A percentile compares a stretch with the other conserved stretches of the same genome.
Evolutionary conservation across 1,140 invertebrate species (phyloP).

Genomic region (Eriosoma lanigerum): DNA sequence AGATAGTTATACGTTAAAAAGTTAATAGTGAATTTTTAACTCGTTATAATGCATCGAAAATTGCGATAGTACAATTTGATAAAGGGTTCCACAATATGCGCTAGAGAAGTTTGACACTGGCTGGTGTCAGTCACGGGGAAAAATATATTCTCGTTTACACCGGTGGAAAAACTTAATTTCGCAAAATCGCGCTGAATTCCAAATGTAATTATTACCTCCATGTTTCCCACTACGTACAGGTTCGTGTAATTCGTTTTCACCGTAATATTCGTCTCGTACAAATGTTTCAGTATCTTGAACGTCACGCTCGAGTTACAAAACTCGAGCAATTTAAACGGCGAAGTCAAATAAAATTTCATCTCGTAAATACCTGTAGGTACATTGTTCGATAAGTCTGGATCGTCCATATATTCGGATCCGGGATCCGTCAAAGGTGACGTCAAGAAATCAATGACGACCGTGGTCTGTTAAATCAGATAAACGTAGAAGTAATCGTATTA

Average conservation of each 20-base stretch:
- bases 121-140: too few relatives aligned
- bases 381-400: slow-evolving; percentile 25
- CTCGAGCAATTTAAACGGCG: slow-evolving; percentile 49
- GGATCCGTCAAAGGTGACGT: slow-evolving; percentile 5
- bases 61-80: too few relatives aligned
- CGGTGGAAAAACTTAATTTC: too few relatives aligned
- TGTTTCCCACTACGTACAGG: neutral
- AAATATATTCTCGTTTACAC: too few relatives aligned
- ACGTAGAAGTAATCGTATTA: too few relatives aligned
- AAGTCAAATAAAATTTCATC: slow-evolving; percentile 30
- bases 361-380: slow-evolving; percentile 25
- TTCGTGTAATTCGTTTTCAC: slow-evolving; percentile 49
- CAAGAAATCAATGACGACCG: slow-evolving; percentile 8
- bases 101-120: too few relatives aligned
- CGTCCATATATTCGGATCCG: slow-evolving; percentile 8
- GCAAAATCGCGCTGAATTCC: too few relatives aligned
- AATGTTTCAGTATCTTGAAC: slow-evolving; percentile 14
- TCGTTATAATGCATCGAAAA: too few relatives aligned
- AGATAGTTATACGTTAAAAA: too few relatives aligned
- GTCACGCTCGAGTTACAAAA: slow-evolving; percentile 35
- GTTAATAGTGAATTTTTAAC: too few relatives aligned
- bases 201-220: slow-evolving; percentile 11
- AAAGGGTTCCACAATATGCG: too few relatives aligned
- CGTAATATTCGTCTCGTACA: slow-evolving; percentile 46
- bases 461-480: neutral